Evolutionary conservation across 2,888 invertebrate species (phyloP).

Genomic region (Eumacrocentrus americanus): DNA sequence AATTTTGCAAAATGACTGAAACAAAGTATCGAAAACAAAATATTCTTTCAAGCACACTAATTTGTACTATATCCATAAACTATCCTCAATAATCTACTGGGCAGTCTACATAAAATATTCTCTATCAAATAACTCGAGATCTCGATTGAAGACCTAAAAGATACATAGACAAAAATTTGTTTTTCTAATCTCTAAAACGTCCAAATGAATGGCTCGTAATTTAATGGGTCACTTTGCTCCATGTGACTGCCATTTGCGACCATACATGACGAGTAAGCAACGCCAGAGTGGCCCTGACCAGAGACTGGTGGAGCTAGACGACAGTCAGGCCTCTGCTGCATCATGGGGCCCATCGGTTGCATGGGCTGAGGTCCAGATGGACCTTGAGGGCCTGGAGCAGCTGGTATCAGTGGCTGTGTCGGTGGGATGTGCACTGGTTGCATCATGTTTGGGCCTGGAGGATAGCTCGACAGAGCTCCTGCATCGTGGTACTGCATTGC

Average conservation of each 20-base stretch:
- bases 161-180: background rate
- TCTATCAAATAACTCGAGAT: background rate
- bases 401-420: slow-evolving; percentile 34
- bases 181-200: slow-evolving; percentile 47
- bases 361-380: slow-evolving; percentile 33
- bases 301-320: slow-evolving; percentile 43
- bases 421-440: slow-evolving; percentile 49
- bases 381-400: slow-evolving; percentile 29
- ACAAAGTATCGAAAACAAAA: background rate
- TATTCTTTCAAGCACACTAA: background rate
- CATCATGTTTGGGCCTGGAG: slow-evolving; percentile 48
- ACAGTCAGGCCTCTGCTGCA: slow-evolving; percentile 55
- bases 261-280: slow-evolving; percentile 57
- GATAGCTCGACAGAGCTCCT: slow-evolving; percentile 44
- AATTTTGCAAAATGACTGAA: too few species aligned
- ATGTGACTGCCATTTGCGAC: slow-evolving; percentile 49
- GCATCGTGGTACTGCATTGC: slow-evolving; percentile 49
- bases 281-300: slow-evolving; percentile 42
- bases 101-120: background rate
- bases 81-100: background rate
- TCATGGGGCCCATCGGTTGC: slow-evolving; percentile 49
- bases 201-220: slow-evolving; percentile 60
- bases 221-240: slow-evolving; percentile 56
- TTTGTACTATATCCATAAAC: slow-evolving; percentile 13
- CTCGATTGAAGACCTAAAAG: background rate